Conservation (phyloP, 1,140 invertebrate species). For the Linepithema humile region DNA sequence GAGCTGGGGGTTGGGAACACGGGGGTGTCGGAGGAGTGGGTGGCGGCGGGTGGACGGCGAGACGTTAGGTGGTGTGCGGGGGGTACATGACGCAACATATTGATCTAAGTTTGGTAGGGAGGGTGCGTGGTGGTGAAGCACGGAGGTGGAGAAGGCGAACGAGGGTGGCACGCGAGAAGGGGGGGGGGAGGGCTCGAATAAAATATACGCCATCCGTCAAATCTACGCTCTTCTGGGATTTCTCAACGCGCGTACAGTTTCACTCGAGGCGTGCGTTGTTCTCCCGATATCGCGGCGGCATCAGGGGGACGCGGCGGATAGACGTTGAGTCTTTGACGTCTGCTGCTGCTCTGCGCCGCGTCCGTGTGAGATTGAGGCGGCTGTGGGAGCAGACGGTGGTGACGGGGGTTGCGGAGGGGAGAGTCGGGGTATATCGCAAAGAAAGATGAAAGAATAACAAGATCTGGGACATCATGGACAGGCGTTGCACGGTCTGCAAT, state of each 20-base stretch:
- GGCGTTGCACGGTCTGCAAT: not conserved
- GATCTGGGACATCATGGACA: not conserved
- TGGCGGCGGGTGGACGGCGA: slow-evolving; percentile 63
- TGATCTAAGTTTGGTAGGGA: slow-evolving; percentile 81
- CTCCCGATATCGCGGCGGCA: not conserved
- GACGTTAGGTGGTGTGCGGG: slow-evolving; percentile 47
- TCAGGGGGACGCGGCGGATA: not conserved
- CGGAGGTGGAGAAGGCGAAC: slow-evolving; percentile 1
- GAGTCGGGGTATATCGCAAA: not conserved
- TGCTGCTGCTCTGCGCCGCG: not conserved
- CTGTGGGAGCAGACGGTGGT: not conserved
- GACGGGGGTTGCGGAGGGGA: not conserved
- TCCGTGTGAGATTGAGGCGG: not conserved
- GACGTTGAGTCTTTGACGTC: not conserved
- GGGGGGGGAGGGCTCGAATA: slow-evolving; percentile 37
- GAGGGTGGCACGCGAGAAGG: slow-evolving; percentile 39
- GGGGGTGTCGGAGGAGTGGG: slow-evolving; percentile 57
- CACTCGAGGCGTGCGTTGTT: slow-evolving; percentile 7
- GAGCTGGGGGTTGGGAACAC: slow-evolving; percentile 30
- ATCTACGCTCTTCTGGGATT: slow-evolving; percentile 63
- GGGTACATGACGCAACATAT: slow-evolving; percentile 82
- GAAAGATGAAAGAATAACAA: not conserved
- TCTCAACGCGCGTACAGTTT: slow-evolving; percentile 25
- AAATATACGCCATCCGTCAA: slow-evolving; percentile 71
- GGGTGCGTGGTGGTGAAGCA: slow-evolving; percentile 48